Evolutionary conservation across 2,888 invertebrate species (phyloP).

Genomic region (Ichneumon xanthorius): DNA sequence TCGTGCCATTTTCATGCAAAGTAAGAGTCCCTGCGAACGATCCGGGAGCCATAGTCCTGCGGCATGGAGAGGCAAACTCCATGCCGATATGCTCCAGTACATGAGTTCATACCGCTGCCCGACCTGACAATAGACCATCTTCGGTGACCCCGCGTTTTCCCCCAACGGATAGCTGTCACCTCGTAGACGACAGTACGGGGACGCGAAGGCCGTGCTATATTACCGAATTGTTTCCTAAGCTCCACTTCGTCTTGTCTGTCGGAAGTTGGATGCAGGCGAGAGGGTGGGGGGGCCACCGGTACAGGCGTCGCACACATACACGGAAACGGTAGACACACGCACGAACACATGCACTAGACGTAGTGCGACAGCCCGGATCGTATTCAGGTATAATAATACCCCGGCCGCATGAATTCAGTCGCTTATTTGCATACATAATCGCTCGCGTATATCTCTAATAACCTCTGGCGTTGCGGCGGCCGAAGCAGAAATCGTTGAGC

Average conservation of each 20-base stretch:
- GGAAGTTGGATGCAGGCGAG: constrained; percentile 73
- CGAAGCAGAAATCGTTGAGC: constrained; percentile 45
- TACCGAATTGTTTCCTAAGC: constrained; percentile 77
- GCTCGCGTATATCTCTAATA: constrained; percentile 71
- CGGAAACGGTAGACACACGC: constrained; percentile 2
- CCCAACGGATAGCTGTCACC: neutral
- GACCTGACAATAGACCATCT: constrained; percentile 36
- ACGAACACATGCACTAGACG: constrained; percentile 16
- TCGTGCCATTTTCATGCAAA: constrained; percentile 60
- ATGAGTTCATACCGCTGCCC: neutral
- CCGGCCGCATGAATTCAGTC: constrained; percentile 75
- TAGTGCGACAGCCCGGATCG: constrained; percentile 43
- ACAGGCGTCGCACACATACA: neutral
- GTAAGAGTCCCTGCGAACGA: constrained; percentile 31
- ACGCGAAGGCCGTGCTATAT: constrained; percentile 57
- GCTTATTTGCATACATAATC: constrained; percentile 78
- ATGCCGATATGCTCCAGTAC: constrained; percentile 14
- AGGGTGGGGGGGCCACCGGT: neutral
- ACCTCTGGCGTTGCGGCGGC: constrained; percentile 62
- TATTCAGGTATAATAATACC: constrained; percentile 67
- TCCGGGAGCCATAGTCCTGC: neutral
- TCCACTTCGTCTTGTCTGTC: constrained; percentile 76
- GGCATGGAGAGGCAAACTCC: constrained; percentile 7
- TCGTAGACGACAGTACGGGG: neutral
- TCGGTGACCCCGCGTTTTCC: neutral